Evolutionary conservation across 2,113 vertebrate species (phyloP).

Genomic region (Ondatra zibethicus): DNA sequence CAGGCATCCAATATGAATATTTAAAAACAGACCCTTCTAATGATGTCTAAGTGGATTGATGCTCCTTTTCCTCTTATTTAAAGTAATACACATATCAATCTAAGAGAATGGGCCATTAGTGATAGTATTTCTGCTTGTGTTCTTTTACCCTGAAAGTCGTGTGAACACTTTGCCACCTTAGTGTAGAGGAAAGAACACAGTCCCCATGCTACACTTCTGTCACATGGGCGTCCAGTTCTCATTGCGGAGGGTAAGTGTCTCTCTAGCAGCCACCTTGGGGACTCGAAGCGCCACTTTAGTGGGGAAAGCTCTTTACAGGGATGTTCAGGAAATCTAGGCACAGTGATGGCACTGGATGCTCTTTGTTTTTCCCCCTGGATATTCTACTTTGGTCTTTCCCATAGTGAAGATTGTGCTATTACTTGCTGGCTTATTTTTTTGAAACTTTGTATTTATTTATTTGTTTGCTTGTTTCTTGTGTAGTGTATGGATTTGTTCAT

Average conservation of each 20-base stretch:
- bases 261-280: not conserved
- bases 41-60: slow-evolving; percentile 23
- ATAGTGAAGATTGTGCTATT: not conserved
- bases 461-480: too few species aligned
- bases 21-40: slow-evolving; percentile 20
- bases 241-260: not conserved
- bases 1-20: slow-evolving; percentile 32
- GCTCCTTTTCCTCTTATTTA: not conserved
- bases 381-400: slow-evolving; percentile 3
- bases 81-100: slow-evolving; percentile 16
- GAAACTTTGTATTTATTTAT: not conserved
- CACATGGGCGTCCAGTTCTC: not conserved
- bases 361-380: slow-evolving; percentile 7
- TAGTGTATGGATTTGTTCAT: not conserved
- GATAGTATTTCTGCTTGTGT: not conserved
- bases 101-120: slow-evolving; percentile 25
- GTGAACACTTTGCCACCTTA: slow-evolving; percentile 27
- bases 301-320: not conserved
- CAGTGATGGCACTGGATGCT: not conserved
- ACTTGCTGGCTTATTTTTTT: not conserved
- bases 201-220: not conserved
- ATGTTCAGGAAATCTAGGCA: not conserved
- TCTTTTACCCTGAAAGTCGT: slow-evolving; percentile 28
- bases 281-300: not conserved
- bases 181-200: slow-evolving; percentile 9